Conservation (phyloP, 1,140 invertebrate species). For the Anthonomus grandis region DNA sequence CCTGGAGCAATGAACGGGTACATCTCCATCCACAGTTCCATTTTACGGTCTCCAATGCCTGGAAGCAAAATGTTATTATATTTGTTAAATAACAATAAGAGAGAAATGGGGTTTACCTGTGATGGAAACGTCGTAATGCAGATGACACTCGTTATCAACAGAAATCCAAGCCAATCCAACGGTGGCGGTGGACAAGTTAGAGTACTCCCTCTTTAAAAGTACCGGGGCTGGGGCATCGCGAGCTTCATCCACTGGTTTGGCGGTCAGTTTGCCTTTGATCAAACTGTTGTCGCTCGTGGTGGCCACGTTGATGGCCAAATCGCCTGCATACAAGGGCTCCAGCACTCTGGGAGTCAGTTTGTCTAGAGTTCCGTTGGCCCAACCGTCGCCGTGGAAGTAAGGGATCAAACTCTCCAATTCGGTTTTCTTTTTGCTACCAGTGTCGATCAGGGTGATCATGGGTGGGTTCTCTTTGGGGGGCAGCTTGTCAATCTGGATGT, state of each 20-base stretch:
- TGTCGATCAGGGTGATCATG: constrained; percentile 67
- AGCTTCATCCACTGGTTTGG: constrained; percentile 70
- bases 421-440: constrained; percentile 62
- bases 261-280: constrained; percentile 62
- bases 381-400: constrained; percentile 53
- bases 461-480: constrained; percentile 51
- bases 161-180: constrained; percentile 79
- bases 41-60: constrained; percentile 41
- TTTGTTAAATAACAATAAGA: neutral
- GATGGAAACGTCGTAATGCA: constrained; percentile 75
- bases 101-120: constrained; percentile 31
- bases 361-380: constrained; percentile 66
- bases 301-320: constrained; percentile 70
- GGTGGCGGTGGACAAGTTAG: constrained; percentile 50
- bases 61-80: constrained; percentile 11
- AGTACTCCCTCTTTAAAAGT: constrained; percentile 59
- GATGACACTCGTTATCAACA: constrained; percentile 75
- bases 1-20: constrained; percentile 62
- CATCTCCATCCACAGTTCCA: constrained; percentile 61
- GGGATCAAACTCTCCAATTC: constrained; percentile 70
- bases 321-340: constrained; percentile 76
- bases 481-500: constrained; percentile 59
- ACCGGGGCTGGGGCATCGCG: constrained; percentile 65
- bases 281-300: constrained; percentile 55
- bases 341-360: constrained; percentile 65